A percentile compares a stretch with the other conserved stretches of the same genome.
Evolutionary conservation across 2,113 vertebrate species (phyloP).

Genomic region (Paramisgurnus dabryanus): DNA sequence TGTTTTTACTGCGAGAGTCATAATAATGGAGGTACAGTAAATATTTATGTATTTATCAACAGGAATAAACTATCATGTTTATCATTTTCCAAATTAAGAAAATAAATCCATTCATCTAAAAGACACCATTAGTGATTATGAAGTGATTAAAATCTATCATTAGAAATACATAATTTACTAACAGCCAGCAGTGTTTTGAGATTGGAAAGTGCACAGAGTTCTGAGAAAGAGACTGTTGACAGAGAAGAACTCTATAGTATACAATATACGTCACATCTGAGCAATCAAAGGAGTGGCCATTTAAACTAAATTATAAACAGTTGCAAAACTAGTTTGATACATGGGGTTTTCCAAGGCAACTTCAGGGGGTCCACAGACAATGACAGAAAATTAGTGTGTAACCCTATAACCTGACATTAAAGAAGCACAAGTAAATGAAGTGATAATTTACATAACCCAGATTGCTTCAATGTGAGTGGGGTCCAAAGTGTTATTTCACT

Average conservation of each 20-base stretch:
- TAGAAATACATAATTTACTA: not conserved
- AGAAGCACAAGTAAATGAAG: too few relatives aligned
- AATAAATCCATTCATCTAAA: not conserved
- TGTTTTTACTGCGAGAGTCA: not conserved
- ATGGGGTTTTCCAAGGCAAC: too few relatives aligned
- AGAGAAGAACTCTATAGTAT: not conserved
- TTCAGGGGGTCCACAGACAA: too few relatives aligned
- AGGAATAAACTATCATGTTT: too few relatives aligned
- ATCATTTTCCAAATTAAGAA: not conserved
- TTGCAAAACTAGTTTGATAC: too few relatives aligned
- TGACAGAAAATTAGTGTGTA: too few relatives aligned
- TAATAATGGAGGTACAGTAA: too few relatives aligned
- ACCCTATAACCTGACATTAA: too few relatives aligned
- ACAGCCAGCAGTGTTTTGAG: not conserved
- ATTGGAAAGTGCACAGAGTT: not conserved
- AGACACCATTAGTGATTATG: not conserved
- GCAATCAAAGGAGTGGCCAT: constrained; percentile 33
- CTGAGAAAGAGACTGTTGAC: not conserved
- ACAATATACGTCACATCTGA: not conserved
- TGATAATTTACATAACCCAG: too few relatives aligned
- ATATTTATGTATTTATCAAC: too few relatives aligned
- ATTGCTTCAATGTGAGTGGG: too few relatives aligned
- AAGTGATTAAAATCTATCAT: not conserved
- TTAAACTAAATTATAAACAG: not conserved
- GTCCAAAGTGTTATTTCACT: too few relatives aligned